Evolutionary conservation across 2,797 vertebrate genomes (phyloP), one percentile per base, ranked within the genome.

Genomic region (Sylvia borin): DNA sequence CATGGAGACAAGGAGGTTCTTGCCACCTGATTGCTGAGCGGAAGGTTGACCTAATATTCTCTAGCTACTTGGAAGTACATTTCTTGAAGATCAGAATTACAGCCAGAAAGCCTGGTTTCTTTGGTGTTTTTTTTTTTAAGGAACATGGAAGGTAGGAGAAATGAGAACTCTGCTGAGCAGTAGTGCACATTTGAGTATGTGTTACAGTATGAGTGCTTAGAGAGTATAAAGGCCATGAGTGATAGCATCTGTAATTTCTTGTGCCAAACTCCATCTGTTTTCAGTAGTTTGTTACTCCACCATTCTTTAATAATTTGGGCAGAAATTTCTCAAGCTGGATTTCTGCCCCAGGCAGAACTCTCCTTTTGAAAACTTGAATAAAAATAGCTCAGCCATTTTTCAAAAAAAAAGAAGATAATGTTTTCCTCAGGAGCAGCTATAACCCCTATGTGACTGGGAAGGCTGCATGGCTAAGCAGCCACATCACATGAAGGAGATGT

Each of bases 351-450:
- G 93, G 95, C 91, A 31, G 78, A 85, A 90, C 12, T 11, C 58
- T 92, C 95, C 79, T 74, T 95, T 96, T 92, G 91, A 93, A 93
- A 91, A 85, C 54, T 93, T 67, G 75, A 81, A 90, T 73, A 91
- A 92, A 95, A 96, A 95, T 96, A 96, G 81, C 89, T 67, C 74
- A 85, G 58, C 42, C 47, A 72, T 54, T 95, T 93, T 83, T 76
- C 57, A 65, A 54, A 79, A 73, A 73, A 85, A 61, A 50, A 66
- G 64, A 90, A 66, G 64, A 40, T 20, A 45, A 18, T 26, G 6
- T 57, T 91, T 83, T 83, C 34, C 47, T 91, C 22, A 57, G 76
- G 43, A 83, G 24, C 17, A 65, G 58, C 58, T 83, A 27, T 82
- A 95, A 76, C 53, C 31, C 27, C 61, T 82, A 15, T 6, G 6